Percentiles rank a stretch among this genome's conserved stretches.
Evolutionary conservation across 2,888 invertebrate species (phyloP).

Genomic region (Acleris sparsana): DNA sequence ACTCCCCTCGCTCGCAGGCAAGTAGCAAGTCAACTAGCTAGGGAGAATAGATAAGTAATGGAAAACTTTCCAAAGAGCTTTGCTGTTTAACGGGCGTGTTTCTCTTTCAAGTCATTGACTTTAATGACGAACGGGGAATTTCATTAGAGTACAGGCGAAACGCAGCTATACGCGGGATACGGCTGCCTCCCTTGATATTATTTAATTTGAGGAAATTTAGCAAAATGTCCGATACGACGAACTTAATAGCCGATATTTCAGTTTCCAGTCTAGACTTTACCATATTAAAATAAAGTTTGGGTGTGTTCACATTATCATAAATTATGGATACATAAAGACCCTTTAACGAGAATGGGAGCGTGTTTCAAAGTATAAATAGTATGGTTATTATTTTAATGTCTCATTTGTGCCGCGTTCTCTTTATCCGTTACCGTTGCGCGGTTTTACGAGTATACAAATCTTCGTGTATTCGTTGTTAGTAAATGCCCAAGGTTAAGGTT

Average conservation of each 20-base stretch:
- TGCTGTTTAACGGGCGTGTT: conserved; percentile 52
- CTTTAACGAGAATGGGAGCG: not conserved
- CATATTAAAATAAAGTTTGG: not conserved
- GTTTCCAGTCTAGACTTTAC: not conserved
- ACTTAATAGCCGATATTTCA: conserved; percentile 4
- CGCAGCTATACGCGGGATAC: conserved; percentile 45
- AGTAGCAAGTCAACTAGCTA: conserved; percentile 20
- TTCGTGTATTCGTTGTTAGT: not conserved
- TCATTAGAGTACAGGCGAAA: conserved; percentile 55
- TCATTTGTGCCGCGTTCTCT: not conserved
- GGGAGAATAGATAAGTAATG: conserved; percentile 49
- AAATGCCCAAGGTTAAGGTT: not conserved
- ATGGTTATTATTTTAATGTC: not conserved
- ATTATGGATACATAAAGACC: not conserved
- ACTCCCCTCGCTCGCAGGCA: not conserved
- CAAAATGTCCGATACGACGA: not conserved
- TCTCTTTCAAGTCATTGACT: conserved; percentile 63
- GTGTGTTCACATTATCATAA: not conserved
- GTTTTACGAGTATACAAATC: not conserved
- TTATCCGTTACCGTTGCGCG: not conserved
- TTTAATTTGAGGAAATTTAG: conserved; percentile 18
- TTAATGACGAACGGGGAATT: conserved; percentile 62
- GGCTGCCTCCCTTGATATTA: conserved; percentile 9
- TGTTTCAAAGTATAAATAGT: not conserved
- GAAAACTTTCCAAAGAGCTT: conserved; percentile 56